Evolutionary conservation across 2,888 invertebrate genomes (phyloP), one percentile per base, ranked within the genome.

Genomic region (Muschampia plurimacula): DNA sequence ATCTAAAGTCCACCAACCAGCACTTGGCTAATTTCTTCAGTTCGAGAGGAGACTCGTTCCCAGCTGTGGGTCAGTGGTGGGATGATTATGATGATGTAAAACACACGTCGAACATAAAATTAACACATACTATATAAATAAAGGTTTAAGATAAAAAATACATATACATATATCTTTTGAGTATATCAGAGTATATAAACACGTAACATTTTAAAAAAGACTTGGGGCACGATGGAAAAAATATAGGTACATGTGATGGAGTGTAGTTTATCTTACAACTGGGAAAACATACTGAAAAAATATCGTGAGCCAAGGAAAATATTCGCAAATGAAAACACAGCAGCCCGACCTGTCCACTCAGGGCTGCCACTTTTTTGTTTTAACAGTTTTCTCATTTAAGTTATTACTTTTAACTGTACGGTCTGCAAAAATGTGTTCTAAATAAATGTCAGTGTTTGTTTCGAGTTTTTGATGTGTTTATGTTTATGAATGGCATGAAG

Each of bases 301-400:
- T 93, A 94, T 90, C 91, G 90, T 83, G 87, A 83, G 89, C 91
- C 85, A 92, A 93, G 91, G 89, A 94, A 94, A 94, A 93, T 93
- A 94, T 94, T 91, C 92, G 88, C 89, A 93, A 93, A 94, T 94
- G 94, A 93, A 94, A 94, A 93, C 93, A 93, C 88, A 94, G 93
- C 94, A 94, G 84, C 78, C 78, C 85, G 80, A 80, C 84, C 82
- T 80, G 81, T 77, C 74, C 75, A 75, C 12, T 55, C 79, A 92
- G 93, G 93, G 93, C 13, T 91, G 90, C 49, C 82, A 68, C 75
- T 73, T 65, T 67, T 76, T 67, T 74, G 63, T 70, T 68, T 66
- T 65, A 59, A 57, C 59, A 44, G 44, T 74, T 69, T 69, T 70
- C 65, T 60, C 67, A 49, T 71, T 71, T 62, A 64, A 52, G 62